Evolutionary conservation across 1,140 invertebrate species (phyloP).

Genomic region (Theocolax elegans): DNA sequence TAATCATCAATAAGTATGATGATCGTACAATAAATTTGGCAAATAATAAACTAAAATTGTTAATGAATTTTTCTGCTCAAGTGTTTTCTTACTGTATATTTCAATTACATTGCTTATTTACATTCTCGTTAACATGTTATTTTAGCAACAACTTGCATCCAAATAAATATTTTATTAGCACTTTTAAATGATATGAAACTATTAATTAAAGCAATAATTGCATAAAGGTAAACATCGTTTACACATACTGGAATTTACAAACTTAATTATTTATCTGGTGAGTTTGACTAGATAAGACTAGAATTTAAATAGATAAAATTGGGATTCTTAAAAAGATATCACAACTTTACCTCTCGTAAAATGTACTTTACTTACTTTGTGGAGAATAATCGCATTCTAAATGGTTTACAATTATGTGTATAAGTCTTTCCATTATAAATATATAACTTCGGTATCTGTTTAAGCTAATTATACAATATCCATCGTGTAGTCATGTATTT

Average conservation of each 20-base stretch:
- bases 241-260: conserved; percentile 3
- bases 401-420: conserved; percentile 40
- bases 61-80: neutral
- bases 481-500: conserved; percentile 29
- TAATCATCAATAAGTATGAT: conserved; percentile 8
- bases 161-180: conserved; percentile 17
- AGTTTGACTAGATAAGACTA: neutral
- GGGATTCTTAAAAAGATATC: conserved; percentile 16
- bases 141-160: conserved; percentile 5
- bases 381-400: conserved; percentile 31
- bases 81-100: conserved; percentile 13
- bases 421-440: conserved; percentile 49
- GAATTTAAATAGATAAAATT: conserved; percentile 18
- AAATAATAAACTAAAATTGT: conserved; percentile 2
- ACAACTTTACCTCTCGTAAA: conserved; percentile 20
- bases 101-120: conserved; percentile 33
- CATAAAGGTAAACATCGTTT: neutral
- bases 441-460: conserved; percentile 42
- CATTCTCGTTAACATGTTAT: conserved; percentile 16
- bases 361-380: conserved; percentile 12
- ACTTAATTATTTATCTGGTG: neutral
- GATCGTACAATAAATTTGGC: neutral
- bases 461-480: conserved; percentile 39
- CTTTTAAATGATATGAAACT: no score
- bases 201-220: conserved; percentile 11